Evolutionary conservation across 64 coral and sea anemone species (phyloP).

Genomic region (Montipora efflorescens): DNA sequence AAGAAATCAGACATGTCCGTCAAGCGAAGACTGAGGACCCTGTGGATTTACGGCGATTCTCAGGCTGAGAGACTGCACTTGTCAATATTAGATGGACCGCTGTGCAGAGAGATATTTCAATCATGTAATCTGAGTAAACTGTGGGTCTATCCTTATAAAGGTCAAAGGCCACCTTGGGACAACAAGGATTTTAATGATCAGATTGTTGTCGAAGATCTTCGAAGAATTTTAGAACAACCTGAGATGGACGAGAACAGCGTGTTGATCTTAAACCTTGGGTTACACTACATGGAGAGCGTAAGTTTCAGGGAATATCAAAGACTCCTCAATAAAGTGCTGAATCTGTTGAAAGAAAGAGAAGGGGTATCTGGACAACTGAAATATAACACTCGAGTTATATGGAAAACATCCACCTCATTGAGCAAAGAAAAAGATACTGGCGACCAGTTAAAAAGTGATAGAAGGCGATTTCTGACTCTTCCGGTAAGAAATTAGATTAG

Average conservation of each 20-base stretch:
- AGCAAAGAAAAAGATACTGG: slow-evolving; percentile 89
- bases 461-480: slow-evolving; percentile 78
- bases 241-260: slow-evolving; percentile 86
- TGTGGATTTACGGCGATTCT: slow-evolving; percentile 91
- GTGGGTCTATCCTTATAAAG: slow-evolving; percentile 82
- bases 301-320: slow-evolving; percentile 67
- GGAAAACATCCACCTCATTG: slow-evolving; percentile 89
- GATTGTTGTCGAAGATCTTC: slow-evolving; percentile 60
- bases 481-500: slow-evolving; percentile 70
- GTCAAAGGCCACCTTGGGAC: slow-evolving; percentile 49
- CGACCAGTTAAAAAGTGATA: slow-evolving; percentile 57
- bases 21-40: background rate
- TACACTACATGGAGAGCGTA: slow-evolving; percentile 76
- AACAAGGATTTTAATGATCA: slow-evolving; percentile 83
- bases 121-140: slow-evolving; percentile 79
- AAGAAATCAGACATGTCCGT: background rate
- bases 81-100: slow-evolving; percentile 40
- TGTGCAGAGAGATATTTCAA: slow-evolving; percentile 80
- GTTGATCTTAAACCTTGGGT: slow-evolving; percentile 85
- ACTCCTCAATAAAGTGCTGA: slow-evolving; percentile 64
- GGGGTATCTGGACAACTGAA: slow-evolving; percentile 14
- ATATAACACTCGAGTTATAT: slow-evolving; percentile 73
- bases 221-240: slow-evolving; percentile 39
- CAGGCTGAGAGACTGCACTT: slow-evolving; percentile 79
- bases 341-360: slow-evolving; percentile 46